Evolutionary conservation across 2,797 vertebrate genomes (phyloP), one percentile per base, ranked within the genome.

Genomic region (Lagorchestes hirsutus): DNA sequence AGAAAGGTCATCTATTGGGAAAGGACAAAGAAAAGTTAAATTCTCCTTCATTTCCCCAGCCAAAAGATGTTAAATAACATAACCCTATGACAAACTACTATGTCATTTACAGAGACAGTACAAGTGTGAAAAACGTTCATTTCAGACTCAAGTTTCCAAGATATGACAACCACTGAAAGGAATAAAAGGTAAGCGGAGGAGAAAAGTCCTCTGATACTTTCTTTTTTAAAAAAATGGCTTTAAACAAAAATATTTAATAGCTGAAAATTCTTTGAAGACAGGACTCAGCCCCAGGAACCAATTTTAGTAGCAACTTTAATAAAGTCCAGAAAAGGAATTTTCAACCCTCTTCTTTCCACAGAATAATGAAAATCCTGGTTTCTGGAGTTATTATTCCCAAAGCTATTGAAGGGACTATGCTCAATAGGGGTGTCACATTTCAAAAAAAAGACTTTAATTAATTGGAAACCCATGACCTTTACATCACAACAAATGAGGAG

Each of bases 91-190:
- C 24, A 97, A 93, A 67, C 58, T 92, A 97, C 54, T 58, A 92
- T 94, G 46, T n/a, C 92, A 94, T 93, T 95, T 96, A 94, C 92
- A 95, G 95, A 97, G 92, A 93, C 95, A 96, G 90, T 94, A 52
- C 93, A 92, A 54, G 93, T 92, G 54, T 94, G 67, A 91, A 94
- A 94, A 96, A 96, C 59, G 59, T 3, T 90, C 22, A 95, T 93
- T 97, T 96, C 67, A 96, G 58, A 97, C 90, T 92, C 92, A 87
- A 67, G 55, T 92, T 96, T 96, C 59, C 40, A 97, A 95, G 58
- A 97, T 91, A 55, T 96, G 93, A 95, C 40, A 92, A 93, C 92
- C 96, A 96, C 97, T 96, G 95, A 98, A 97, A 97, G 94, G 92
- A 96, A 95, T 55, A 97, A 93, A 95, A 97, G 96, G 97, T 97